Base-by-base conservation (phyloP, 64 coral and sea anemone genomes). In the Dendrophyllia cribrosa region DNA sequence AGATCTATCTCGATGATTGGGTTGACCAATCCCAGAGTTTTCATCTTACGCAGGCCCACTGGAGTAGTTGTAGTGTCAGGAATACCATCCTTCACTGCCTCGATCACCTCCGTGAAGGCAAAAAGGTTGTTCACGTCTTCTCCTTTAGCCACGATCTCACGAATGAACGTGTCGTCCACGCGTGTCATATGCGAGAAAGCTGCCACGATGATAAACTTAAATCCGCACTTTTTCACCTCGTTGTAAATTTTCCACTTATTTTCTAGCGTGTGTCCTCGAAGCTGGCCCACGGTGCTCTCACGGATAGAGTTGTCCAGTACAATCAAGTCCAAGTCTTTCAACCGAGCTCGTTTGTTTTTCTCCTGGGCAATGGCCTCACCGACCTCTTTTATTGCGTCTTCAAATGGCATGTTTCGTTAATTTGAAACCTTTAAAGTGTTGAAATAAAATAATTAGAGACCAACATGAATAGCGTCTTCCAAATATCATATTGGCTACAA, bases 1-100 rank as follows among this genome's bases (percentile, higher is more conserved):
- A 92, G 90, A 75, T 92, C 90, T 45, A 56, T 51, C 58, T 92
- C 90, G 20, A 92, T 85, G 80, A 92, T 85, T 4, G 79, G 66
- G 46, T 92, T 82, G 11, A 45, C 47, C 24, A 92, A 84, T 21
- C 90, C 90, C 9, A 92, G 43, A 65, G 74, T 45, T 56, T 85
- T 85, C 53, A 82, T 84, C 34, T 92, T 92, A 16, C 43, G 20
- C 80, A 92, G 51, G 10, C 90, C 90, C 14, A 92, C 14, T 20
- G 90, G 90, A 74, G 84, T 70, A 44, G 61, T 82, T 17, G 64
- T 20, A 44, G 24, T 85, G 51, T 85, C 68, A 84, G 80, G 58
- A 6, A 84, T 26, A 13, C 70, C 8, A 16, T 66, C 51, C 61
- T 70, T 92, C 12, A 85, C 53, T 25, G 79, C 74, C 20, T 92